Percentiles rank a stretch among this genome's conserved stretches.
These are phyloP conservation scores for Rostratula benghalensis DNA, from an alignment of 2,113 vertebrate species.

Conservation along the genomic window DNA sequence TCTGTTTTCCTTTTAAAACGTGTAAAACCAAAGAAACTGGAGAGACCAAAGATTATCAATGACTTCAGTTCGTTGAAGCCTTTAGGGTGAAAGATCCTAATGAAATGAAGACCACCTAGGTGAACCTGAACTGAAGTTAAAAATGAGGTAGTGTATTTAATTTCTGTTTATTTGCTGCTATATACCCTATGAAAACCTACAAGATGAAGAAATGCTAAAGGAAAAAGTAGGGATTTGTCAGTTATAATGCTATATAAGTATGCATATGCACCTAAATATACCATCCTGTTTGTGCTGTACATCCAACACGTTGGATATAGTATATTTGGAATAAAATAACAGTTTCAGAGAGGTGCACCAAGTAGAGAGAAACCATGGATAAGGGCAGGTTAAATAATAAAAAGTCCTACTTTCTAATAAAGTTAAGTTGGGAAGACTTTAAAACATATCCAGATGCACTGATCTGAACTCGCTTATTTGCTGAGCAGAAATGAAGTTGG, in stretches of 20 bases:
- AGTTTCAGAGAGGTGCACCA: neutral
- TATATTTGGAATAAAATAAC: neutral
- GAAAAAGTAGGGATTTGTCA: neutral
- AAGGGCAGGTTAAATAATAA: neutral
- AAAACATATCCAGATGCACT: neutral
- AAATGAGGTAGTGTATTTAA: neutral
- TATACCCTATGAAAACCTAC: neutral
- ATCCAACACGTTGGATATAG: neutral
- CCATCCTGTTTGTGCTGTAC: rapidly evolving
- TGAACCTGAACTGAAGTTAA: neutral
- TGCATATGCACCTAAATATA: neutral
- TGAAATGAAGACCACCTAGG: neutral
- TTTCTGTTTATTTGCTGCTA: rapidly evolving
- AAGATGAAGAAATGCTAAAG: neutral
- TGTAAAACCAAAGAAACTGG: neutral
- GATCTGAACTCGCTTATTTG: neutral
- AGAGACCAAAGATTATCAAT: neutral
- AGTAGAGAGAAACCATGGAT: neutral
- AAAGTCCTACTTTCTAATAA: neutral
- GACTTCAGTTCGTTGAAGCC: neutral
- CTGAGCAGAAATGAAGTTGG: neutral
- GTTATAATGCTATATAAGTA: neutral
- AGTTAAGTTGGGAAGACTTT: neutral
- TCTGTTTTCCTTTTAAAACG: neutral
- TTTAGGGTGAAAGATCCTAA: neutral